Conservation (phyloP, 2,888 invertebrate species). For the Machimus atricapillus region DNA sequence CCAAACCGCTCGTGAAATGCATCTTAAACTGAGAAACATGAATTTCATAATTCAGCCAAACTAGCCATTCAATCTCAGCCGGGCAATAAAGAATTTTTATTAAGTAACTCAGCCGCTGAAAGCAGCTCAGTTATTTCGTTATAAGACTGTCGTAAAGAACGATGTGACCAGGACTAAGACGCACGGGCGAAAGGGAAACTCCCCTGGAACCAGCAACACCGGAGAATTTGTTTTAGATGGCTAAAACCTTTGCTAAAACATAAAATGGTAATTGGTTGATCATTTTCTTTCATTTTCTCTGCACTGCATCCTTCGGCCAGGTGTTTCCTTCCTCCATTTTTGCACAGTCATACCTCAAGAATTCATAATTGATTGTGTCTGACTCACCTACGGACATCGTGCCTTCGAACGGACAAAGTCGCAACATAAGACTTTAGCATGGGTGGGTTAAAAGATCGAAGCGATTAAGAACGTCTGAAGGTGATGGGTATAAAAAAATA, state of each 20-base stretch:
- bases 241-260: not conserved
- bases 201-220: not conserved
- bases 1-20: constrained; percentile 5
- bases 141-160: not conserved
- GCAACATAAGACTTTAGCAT: constrained; percentile 11
- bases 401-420: not conserved
- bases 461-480: constrained; percentile 15
- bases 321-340: constrained; percentile 14
- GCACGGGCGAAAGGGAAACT: not conserved
- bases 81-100: constrained; percentile 14
- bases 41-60: constrained; percentile 5
- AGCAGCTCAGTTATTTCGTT: constrained; percentile 11
- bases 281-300: not conserved
- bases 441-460: constrained; percentile 28
- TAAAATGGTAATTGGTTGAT: not conserved
- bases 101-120: not conserved
- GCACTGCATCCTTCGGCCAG: not conserved
- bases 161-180: not conserved
- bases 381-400: constrained; percentile 22
- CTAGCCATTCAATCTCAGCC: not conserved
- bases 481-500: constrained; percentile 23
- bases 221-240: not conserved
- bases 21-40: constrained; percentile 15
- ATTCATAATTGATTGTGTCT: constrained; percentile 26
- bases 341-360: constrained; percentile 17